Conservation (phyloP, 2,797 vertebrate genomes). For the Chelidonichthys spinosus region DNA sequence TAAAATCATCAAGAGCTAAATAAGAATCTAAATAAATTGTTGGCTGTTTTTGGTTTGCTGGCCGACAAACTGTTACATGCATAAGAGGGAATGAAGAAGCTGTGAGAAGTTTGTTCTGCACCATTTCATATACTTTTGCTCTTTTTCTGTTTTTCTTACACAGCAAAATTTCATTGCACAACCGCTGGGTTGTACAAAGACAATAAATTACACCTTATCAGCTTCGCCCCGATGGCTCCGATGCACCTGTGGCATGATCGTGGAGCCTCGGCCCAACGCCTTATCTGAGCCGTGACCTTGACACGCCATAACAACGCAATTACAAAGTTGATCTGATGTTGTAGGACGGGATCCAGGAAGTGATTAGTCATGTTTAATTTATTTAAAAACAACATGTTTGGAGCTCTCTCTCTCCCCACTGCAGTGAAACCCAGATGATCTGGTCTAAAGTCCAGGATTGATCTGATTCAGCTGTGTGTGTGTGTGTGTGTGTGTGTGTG, state of each 20-base stretch:
- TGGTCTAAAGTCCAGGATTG: slow-evolving; percentile 30
- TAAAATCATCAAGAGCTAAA: slow-evolving; percentile 6
- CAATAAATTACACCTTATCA: neutral
- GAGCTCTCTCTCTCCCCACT: neutral
- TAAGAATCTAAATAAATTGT: neutral
- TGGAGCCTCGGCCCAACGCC: slow-evolving; percentile 6
- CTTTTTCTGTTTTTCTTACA: too few relatives aligned
- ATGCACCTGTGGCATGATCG: neutral
- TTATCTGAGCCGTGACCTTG: slow-evolving; percentile 69
- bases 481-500: neutral
- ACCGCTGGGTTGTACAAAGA: too few relatives aligned
- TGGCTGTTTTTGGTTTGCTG: neutral
- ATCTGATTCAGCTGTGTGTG: neutral
- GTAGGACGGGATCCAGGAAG: slow-evolving; percentile 30
- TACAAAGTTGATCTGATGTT: slow-evolving; percentile 29
- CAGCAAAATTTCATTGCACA: too few relatives aligned
- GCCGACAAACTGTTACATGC: slow-evolving; percentile 9
- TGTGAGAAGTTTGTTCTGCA: slow-evolving; percentile 4
- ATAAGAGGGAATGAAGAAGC: neutral
- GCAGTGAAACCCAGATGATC: neutral
- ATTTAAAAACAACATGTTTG: neutral
- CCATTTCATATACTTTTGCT: slow-evolving; percentile 7
- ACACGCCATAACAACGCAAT: slow-evolving; percentile 50
- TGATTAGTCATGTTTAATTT: neutral
- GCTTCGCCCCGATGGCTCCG: slow-evolving; percentile 49